Evolutionary conservation across 2,888 invertebrate species (phyloP).

Genomic region (Aphidius colemani): DNA sequence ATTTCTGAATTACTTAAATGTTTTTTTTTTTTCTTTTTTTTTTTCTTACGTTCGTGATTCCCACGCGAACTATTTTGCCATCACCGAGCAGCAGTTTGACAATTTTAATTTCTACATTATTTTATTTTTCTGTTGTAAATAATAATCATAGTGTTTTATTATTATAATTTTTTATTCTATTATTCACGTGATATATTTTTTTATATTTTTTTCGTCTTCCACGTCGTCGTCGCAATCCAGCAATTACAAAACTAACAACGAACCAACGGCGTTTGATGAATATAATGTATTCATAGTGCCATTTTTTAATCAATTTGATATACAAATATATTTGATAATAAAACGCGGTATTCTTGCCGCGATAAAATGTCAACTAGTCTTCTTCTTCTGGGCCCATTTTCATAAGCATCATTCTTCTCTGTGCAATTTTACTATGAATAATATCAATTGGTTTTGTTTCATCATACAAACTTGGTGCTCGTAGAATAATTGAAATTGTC

Average conservation of each 20-base stretch:
- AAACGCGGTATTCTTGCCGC: constrained; percentile 40
- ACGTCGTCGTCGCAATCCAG: not conserved
- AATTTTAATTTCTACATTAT: constrained; percentile 14
- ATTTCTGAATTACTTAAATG: constrained; percentile 5
- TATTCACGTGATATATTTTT: not conserved
- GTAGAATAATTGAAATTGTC: constrained; percentile 84
- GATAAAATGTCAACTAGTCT: constrained; percentile 58
- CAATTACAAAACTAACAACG: constrained; percentile 7
- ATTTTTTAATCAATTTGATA: too few relatives aligned
- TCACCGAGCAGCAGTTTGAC: constrained; percentile 17
- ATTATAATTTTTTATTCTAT: not conserved
- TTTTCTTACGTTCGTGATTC: constrained; percentile 19
- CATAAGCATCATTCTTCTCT: constrained; percentile 85
- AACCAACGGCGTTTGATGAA: not conserved
- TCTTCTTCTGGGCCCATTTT: constrained; percentile 81
- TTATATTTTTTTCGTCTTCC: constrained; percentile 9
- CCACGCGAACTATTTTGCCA: constrained; percentile 25
- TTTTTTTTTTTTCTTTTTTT: not conserved
- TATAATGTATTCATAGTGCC: not conserved
- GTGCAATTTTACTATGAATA: constrained; percentile 87
- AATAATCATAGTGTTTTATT: constrained; percentile 11
- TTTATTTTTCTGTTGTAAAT: not conserved
- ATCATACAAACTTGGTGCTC: constrained; percentile 92
- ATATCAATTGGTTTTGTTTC: constrained; percentile 88
- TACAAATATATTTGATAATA: too few relatives aligned